Evolutionary conservation across 1,140 invertebrate species (phyloP), one percentile per base, ranked within the genome.

Genomic region (Chymomyza costata): DNA sequence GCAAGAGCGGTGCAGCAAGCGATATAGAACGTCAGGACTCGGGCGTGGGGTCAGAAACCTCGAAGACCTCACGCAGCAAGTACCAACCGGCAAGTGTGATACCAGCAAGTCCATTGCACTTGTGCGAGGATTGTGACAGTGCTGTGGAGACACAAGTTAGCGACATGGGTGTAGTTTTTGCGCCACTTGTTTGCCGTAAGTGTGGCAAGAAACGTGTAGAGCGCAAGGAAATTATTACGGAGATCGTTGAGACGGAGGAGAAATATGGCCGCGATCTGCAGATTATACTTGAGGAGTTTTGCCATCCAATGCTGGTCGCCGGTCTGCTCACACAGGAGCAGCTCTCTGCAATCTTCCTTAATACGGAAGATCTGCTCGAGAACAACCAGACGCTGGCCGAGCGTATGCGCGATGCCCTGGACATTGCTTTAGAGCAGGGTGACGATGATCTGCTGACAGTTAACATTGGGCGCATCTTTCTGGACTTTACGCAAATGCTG

Each of bases 241-340:
- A 99, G 88, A 97, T 98, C 55, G 93, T 97, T 1, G 96, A 98
- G 85, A 98, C 96, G 1, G 97, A 99, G 87, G 92, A 96, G 64
- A 98, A 97, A 83, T 98, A 98, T 83, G 95, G 95, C 1, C 88
- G 95, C 61, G 96, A 98, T 87, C 87, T 98, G 59, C 91, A 93
- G 71, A 96, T 98, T 35, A 93, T 98, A 50, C 86, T 95, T 34
- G 95, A 98, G 85, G 95, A 99, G 85, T 98, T 98, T 86, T 95
- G 96, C 85, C 91, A 93, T 69, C 96, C 95, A 0, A 97, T 97
- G 92, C 87, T 95, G 58, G 92, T 95, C 21, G 95, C 95, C 44
- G 95, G 95, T 45, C 86, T 94, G 34, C 87, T 94, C 3, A 93
- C 91, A 14, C 91, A 91, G 52, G 93, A 94, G 76, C 93, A 94